A percentile compares a stretch with the other conserved stretches of the same genome.
These are phyloP conservation scores for Halictus rubicundus DNA, from an alignment of 1,140 invertebrate genomes.

Conservation along the genomic window DNA sequence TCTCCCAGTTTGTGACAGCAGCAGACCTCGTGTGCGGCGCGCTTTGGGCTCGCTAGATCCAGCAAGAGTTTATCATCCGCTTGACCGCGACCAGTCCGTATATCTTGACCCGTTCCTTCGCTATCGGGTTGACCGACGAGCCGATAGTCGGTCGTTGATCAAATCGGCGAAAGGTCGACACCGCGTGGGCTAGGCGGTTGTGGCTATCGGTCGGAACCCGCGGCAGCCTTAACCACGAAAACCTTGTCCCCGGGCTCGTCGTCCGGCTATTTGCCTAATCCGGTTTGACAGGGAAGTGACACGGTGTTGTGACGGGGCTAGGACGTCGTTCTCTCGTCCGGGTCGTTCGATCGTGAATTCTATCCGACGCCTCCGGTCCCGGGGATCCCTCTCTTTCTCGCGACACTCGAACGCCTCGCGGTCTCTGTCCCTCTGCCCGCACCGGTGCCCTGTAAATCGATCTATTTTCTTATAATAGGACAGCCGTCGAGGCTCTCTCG, in stretches of 20 bases:
- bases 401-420: not conserved
- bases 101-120: too few species aligned
- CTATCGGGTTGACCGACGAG: too few species aligned
- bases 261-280: slow-evolving; percentile 66
- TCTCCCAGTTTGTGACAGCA: too few species aligned
- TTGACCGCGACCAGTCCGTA: too few species aligned
- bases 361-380: slow-evolving; percentile 44
- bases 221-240: slow-evolving; percentile 50
- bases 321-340: slow-evolving; percentile 48
- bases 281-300: slow-evolving; percentile 71
- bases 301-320: slow-evolving; percentile 69
- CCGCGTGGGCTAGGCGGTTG: slow-evolving; percentile 22
- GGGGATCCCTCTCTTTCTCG: slow-evolving; percentile 7
- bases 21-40: too few species aligned
- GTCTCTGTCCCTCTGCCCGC: slow-evolving; percentile 15
- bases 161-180: slow-evolving; percentile 45
- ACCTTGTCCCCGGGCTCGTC: slow-evolving; percentile 44
- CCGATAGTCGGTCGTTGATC: not conserved
- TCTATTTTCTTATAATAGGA: slow-evolving; percentile 68
- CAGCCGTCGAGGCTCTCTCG: slow-evolving; percentile 29
- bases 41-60: too few species aligned
- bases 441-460: slow-evolving; percentile 57
- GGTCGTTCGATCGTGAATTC: slow-evolving; percentile 52
- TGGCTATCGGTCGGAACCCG: slow-evolving; percentile 20
- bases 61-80: too few species aligned